phyloP scores from a whole-genome alignment of 1,140 invertebrate species.

The Vanessa tameamea region DNA sequence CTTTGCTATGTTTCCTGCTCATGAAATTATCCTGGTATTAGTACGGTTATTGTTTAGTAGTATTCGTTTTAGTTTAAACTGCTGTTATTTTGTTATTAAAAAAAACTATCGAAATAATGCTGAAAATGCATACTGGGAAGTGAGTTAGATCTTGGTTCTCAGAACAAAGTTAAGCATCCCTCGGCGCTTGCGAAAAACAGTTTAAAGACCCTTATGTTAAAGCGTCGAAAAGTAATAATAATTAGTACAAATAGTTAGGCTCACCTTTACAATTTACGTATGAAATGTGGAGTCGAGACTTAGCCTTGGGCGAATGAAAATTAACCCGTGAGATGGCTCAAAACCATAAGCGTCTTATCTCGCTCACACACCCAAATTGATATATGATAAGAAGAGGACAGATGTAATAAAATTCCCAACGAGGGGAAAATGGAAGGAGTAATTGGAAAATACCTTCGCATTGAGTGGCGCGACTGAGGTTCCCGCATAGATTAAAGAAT shows the following conservation, averaged over 20 bases:
- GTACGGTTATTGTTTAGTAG: no score
- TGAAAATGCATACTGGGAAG: no score
- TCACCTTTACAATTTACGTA: slow-evolving; percentile 60
- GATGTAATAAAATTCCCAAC: slow-evolving; percentile 55
- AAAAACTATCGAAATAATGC: no score
- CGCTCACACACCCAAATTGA: slow-evolving; percentile 41
- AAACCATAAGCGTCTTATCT: slow-evolving; percentile 38
- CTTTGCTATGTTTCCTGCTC: no score
- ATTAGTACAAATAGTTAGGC: slow-evolving; percentile 50
- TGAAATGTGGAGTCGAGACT: slow-evolving; percentile 51
- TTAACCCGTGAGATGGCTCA: slow-evolving; percentile 51
- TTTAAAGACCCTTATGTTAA: background rate
- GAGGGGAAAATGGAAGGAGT: slow-evolving; percentile 62
- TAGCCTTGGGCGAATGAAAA: slow-evolving; percentile 54
- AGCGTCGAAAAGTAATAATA: slow-evolving; percentile 10
- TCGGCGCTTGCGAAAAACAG: no score
- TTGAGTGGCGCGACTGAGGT: slow-evolving; percentile 59
- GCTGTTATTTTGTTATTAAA: no score
- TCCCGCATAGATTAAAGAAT: slow-evolving; percentile 44
- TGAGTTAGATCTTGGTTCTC: no score
- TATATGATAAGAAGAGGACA: slow-evolving; percentile 45
- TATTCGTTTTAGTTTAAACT: no score
- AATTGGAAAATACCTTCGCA: slow-evolving; percentile 63
- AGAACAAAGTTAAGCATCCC: no score
- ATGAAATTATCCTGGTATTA: no score